Evolutionary conservation across 1,140 invertebrate species (phyloP), one percentile per base, ranked within the genome.

Genomic region (Diploscapter pachys): DNA sequence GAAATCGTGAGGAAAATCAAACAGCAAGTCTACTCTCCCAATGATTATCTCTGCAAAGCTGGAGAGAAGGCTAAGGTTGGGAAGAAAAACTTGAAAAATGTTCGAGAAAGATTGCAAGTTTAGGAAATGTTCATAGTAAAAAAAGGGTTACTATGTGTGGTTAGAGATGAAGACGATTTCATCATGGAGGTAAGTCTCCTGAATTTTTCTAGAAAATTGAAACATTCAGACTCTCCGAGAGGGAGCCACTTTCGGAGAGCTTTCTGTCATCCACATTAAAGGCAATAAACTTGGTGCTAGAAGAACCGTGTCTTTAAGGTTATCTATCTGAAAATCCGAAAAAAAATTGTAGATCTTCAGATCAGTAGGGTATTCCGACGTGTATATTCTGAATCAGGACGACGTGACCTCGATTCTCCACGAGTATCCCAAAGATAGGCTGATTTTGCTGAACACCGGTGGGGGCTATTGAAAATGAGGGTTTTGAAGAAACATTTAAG

Each of bases 91-190:
- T 65, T 31, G 31, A 31, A 31, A 31, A 31, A 31, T 65, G 9
- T 65, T 48, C 49, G 13, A n/a, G 13, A 53, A 55, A 51, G 52
- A 49, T 13, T 48, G 2, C 51, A n/a, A 9, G 48, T 51, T 50
- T 54, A 68, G 13, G 75, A 71, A 52, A 76, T 76, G 75, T 76
- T 66, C 54, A 72, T 76, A 3, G 70, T 76, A 31, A 76, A 76
- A 59, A 71, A 65, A 51, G 75, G 75, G 4, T n/a, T 6, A 49
- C 48, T 71, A 4, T 4, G 55, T 11, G 51, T 76, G 3, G 56
- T 72, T 9, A 31, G 31, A 31, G 69, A 76, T 61, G 68, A 71
- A 4, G 54, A 64, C 9, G 31, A 13, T 3, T 48, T 11, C 48
- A 8, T 57, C 4, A 31, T 51, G 65, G 8, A 67, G 31, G 59